Evolutionary conservation across 2,888 invertebrate species (phyloP), one percentile per base, ranked within the genome.

Genomic region (Stegana nigrithorax): DNA sequence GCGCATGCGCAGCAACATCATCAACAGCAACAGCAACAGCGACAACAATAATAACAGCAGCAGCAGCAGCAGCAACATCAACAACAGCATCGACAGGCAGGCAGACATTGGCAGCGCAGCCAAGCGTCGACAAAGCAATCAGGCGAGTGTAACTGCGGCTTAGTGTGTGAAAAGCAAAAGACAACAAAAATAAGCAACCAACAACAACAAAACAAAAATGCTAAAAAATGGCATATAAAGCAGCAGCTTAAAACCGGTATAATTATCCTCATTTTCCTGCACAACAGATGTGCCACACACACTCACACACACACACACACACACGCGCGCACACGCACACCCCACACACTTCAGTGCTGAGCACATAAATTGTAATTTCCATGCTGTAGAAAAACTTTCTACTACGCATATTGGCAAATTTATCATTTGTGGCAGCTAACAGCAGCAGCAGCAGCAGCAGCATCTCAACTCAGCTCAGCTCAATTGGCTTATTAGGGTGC

Each of bases 201-300:
- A 44, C 3, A 8, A 4, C n/a, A 44, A 44, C 44, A 25, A 25
- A 8, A 21, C n/a, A 25, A 50, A 21, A 42, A 14, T 8, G 39
- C 55, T 57, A 23, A 21, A 36, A 25, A 60, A 55, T 59, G 39
- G 10, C n/a, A 39, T 39, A 39, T 17, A 14, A 6, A 39, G 39
- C 39, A 39, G 39, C 14, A n/a, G 39, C 39, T 39, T 17, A 59
- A 67, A 79, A 79, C 79, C 81, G 76, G 79, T 73, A 81, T 81
- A 79, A 79, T 79, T 79, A 79, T 81, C 80, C 79, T 81, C 81
- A 75, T 79, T 81, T 81, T 78, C 72, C 70, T 73, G 72, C 64
- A 23, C 27, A 44, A 17, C 6, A 29, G 10, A 29, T 7, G 29
- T 29, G 39, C 39, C 39, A n/a, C n/a, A 6, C 39, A 39, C n/a